Conservation (phyloP, 2,888 invertebrate species). For the Lordiphosa andalusiaca region DNA sequence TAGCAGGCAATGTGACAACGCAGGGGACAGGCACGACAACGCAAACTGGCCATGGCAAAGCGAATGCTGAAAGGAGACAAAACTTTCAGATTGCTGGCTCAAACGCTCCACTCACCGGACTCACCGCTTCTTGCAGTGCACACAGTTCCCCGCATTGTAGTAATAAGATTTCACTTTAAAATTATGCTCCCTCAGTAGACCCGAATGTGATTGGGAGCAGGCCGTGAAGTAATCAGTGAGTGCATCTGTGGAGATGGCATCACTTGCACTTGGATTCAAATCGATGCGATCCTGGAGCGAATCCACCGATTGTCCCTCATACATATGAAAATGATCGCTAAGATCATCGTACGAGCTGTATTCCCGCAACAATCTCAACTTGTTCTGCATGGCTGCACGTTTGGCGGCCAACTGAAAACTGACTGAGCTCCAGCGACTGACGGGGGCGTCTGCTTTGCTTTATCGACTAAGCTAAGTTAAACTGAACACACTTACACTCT, state of each 20-base stretch:
- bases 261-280: constrained; percentile 58
- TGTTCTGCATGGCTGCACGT: constrained; percentile 41
- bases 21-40: constrained; percentile 60
- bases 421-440: not conserved
- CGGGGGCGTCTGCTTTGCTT: constrained; percentile 28
- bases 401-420: constrained; percentile 31
- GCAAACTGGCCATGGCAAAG: constrained; percentile 47
- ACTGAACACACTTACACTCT: not conserved
- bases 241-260: constrained; percentile 30
- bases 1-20: constrained; percentile 57
- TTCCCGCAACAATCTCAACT: constrained; percentile 41
- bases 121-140: constrained; percentile 62
- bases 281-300: constrained; percentile 50
- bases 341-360: constrained; percentile 57
- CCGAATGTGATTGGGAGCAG: constrained; percentile 29
- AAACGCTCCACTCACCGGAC: constrained; percentile 8
- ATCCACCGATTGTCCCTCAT: constrained; percentile 54
- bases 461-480: constrained; percentile 3
- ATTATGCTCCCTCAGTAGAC: constrained; percentile 52
- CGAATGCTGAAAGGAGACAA: constrained; percentile 39
- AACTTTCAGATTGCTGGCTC: no score
- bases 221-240: constrained; percentile 28
- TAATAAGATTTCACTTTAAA: constrained; percentile 57
- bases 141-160: constrained; percentile 59
- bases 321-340: constrained; percentile 43